Evolutionary conservation across 2,113 vertebrate genomes (phyloP).

Genomic region (Macrotis lagotis): DNA sequence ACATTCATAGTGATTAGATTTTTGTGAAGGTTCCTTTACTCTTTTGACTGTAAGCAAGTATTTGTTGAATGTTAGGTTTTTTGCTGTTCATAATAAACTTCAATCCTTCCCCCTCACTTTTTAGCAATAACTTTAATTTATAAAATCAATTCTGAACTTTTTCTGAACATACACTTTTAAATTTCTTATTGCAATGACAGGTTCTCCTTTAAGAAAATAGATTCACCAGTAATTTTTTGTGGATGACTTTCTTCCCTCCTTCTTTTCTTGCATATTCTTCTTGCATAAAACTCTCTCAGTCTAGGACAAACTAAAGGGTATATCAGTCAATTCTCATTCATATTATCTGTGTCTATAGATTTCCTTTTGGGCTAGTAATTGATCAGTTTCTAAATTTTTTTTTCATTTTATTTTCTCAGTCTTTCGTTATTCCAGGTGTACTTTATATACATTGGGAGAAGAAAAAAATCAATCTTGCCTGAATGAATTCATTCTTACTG

Average conservation of each 20-base stretch:
- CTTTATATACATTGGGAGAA: constrained; percentile 15
- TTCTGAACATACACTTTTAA: not conserved
- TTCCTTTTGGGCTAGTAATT: constrained; percentile 1
- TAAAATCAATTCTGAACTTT: not conserved
- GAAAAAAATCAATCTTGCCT: not conserved
- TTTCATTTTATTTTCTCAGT: constrained; percentile 3
- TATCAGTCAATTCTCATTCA: not conserved
- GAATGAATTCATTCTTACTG: not conserved
- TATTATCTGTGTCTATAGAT: not conserved
- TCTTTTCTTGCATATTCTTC: not conserved
- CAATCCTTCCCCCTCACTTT: not conserved
- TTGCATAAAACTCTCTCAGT: not conserved
- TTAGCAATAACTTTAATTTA: not conserved
- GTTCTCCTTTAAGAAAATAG: not conserved
- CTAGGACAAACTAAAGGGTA: not conserved
- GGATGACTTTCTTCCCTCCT: not conserved
- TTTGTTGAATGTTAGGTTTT: not conserved
- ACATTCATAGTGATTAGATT: constrained; percentile 27
- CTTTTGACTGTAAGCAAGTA: not conserved
- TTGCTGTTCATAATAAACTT: not conserved
- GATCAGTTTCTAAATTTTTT: constrained; percentile 23
- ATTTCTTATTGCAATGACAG: not conserved
- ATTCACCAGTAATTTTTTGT: not conserved
- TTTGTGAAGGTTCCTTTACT: constrained; percentile 16
- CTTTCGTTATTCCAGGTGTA: not conserved